Conservation (phyloP, 2,113 vertebrate genomes). For the Larimichthys crocea region DNA sequence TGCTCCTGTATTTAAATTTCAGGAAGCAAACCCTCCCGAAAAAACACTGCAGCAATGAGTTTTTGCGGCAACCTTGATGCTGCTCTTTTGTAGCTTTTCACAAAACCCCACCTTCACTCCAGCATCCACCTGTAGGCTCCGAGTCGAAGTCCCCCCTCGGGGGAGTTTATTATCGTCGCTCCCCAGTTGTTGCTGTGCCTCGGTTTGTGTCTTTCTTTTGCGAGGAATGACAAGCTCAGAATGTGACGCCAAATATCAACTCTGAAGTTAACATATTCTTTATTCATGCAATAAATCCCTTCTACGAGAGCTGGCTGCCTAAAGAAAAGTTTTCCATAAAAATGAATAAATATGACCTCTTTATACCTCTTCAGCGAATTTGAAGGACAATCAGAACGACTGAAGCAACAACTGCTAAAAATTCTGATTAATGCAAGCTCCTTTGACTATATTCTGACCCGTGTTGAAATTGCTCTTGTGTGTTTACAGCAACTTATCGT, state of each 20-base stretch:
- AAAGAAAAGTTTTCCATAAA: conserved; percentile 4
- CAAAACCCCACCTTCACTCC: conserved; percentile 33
- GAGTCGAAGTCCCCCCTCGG: conserved; percentile 19
- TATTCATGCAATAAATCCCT: conserved; percentile 5
- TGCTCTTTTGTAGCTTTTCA: conserved; percentile 31
- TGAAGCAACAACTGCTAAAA: neutral
- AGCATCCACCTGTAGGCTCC: conserved; percentile 50
- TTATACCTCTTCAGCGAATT: neutral
- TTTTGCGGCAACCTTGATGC: conserved; percentile 9
- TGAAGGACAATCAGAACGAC: neutral
- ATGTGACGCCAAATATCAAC: conserved; percentile 39
- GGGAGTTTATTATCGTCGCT: conserved; percentile 52
- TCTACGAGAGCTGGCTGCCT: conserved; percentile 3
- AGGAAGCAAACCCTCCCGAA: neutral
- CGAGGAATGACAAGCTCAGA: conserved; percentile 29
- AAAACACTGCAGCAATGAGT: neutral
- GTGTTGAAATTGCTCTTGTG: neutral
- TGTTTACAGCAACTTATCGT: neutral
- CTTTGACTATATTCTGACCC: neutral
- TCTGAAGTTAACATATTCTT: conserved; percentile 13
- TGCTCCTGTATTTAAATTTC: neutral
- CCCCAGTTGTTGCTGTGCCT: conserved; percentile 34
- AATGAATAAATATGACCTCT: conserved; percentile 2
- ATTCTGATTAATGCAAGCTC: neutral
- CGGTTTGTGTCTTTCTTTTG: conserved; percentile 25